Percentiles rank a stretch among this genome's conserved stretches.
phyloP scores from a whole-genome alignment of 1,140 invertebrate species.

The Maconellicoccus hirsutus region DNA sequence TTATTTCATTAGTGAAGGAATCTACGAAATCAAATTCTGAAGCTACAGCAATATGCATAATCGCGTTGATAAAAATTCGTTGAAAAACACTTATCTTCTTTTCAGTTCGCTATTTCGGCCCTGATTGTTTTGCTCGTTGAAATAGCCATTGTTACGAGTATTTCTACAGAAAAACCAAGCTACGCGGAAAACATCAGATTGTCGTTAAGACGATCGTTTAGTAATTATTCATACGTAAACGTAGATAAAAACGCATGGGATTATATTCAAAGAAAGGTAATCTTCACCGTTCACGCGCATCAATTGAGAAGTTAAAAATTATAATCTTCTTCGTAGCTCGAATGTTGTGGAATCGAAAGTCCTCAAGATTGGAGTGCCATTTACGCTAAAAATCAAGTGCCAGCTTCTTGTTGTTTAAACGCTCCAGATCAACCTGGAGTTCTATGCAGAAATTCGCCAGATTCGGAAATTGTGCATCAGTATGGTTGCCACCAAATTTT shows the following conservation, averaged over 20 bases:
- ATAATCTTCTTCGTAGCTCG: conserved; percentile 12
- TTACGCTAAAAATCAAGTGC: conserved; percentile 25
- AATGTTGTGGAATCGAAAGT: conserved; percentile 25
- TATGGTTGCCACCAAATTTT: conserved; percentile 24
- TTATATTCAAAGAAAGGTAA: conserved; percentile 23
- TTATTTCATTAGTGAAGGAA: no score
- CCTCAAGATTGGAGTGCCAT: conserved; percentile 23
- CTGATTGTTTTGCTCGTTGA: not conserved
- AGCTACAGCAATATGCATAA: no score
- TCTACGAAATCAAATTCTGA: no score
- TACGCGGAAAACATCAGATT: conserved; percentile 6
- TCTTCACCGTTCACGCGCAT: not conserved
- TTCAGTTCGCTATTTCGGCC: not conserved
- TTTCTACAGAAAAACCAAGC: not conserved
- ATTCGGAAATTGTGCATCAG: conserved; percentile 25
- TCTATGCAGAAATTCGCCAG: conserved; percentile 24
- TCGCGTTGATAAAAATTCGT: no score
- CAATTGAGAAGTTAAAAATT: no score
- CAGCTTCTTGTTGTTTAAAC: conserved; percentile 25
- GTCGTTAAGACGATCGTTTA: conserved; percentile 19
- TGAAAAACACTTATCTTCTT: not conserved
- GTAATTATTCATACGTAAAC: conserved; percentile 22
- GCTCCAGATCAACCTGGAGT: conserved; percentile 23
- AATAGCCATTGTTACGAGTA: not conserved
- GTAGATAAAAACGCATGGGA: conserved; percentile 22